These are phyloP conservation scores for Eclectus roratus DNA, from an alignment of 2,113 vertebrate genomes.

Conservation along the genomic window DNA sequence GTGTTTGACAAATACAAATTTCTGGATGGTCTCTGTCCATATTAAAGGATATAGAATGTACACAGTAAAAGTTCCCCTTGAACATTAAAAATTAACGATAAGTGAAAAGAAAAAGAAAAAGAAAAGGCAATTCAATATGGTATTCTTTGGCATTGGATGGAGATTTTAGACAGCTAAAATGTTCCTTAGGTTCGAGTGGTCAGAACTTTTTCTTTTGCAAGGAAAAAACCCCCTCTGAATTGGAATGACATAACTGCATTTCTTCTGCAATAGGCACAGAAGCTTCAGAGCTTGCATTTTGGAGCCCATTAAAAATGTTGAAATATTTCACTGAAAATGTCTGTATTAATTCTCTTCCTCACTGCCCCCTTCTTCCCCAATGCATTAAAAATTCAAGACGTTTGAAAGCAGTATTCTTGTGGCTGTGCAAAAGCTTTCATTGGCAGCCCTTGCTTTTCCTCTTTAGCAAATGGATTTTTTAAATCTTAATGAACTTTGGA, in stretches of 20 bases:
- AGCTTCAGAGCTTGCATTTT: not conserved
- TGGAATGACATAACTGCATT: not conserved
- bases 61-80: not conserved
- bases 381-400: constrained; percentile 13
- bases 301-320: not conserved
- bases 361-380: not conserved
- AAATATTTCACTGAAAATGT: not conserved
- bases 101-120: not conserved
- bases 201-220: not conserved
- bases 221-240: not conserved
- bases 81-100: not conserved
- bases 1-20: not conserved
- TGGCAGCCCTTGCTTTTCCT: constrained; percentile 33
- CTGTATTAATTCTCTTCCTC: not conserved
- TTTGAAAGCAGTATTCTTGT: constrained; percentile 22
- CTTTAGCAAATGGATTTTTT: constrained; percentile 35
- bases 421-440: constrained; percentile 30
- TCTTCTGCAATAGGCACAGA: not conserved
- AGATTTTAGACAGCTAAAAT: not conserved
- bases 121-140: not conserved
- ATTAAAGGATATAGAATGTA: not conserved
- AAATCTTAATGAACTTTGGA: constrained; percentile 41
- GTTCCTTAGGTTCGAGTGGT: not conserved
- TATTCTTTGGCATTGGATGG: not conserved
- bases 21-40: not conserved